Percentiles rank a stretch among this genome's conserved stretches.
Evolutionary conservation across 2,888 invertebrate genomes (phyloP).

Genomic region (Mythimna ferrago): DNA sequence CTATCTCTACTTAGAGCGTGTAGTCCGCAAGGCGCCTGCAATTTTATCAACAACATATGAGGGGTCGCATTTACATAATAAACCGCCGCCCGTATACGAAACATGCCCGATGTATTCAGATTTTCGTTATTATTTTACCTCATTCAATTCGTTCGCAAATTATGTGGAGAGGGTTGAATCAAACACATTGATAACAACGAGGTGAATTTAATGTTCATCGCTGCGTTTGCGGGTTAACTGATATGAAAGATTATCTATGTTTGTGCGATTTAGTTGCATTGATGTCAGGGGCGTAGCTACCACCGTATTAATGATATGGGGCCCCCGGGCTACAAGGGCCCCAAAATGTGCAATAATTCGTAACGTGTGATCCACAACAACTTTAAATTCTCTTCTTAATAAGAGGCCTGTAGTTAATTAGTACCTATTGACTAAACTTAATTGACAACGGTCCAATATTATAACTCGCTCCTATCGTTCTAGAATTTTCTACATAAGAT

Average conservation of each 20-base stretch:
- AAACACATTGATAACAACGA: conserved; percentile 77
- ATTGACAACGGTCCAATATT: no score
- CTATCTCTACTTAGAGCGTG: conserved; percentile 49
- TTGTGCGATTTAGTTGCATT: conserved; percentile 63
- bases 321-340: no score
- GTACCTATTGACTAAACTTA: no score
- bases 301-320: no score
- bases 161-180: conserved; percentile 74
- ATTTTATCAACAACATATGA: conserved; percentile 84
- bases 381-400: no score
- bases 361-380: no score
- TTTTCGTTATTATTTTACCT: conserved; percentile 85
- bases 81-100: conserved; percentile 77
- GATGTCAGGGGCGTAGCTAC: conserved; percentile 17
- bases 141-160: conserved; percentile 78
- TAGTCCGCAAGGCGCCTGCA: conserved; percentile 71
- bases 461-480: no score
- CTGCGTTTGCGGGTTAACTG: conserved; percentile 68
- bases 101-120: conserved; percentile 78
- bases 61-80: conserved; percentile 86
- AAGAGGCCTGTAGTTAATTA: no score
- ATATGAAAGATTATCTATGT: conserved; percentile 66
- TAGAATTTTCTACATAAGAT: no score
- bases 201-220: conserved; percentile 76
- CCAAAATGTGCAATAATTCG: no score